These are phyloP conservation scores for Drosophila persimilis DNA, from an alignment of 1,140 invertebrate genomes.

Conservation along the genomic window DNA sequence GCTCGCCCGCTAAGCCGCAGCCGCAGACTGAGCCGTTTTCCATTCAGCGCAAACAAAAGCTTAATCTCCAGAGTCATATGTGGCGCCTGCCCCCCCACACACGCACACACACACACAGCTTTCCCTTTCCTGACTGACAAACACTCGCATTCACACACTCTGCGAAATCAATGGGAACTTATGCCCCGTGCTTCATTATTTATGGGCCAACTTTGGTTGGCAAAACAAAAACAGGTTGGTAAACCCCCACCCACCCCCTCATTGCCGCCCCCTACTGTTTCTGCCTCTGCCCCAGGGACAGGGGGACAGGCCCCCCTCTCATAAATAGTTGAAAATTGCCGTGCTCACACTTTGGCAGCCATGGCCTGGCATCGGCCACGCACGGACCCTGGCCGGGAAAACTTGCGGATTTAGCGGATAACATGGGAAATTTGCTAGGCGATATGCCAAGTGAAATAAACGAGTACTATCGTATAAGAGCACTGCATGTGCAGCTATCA, in stretches of 20 bases:
- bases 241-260: neutral
- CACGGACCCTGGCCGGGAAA: too few relatives aligned
- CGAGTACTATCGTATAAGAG: too few relatives aligned
- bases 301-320: conserved; percentile 24
- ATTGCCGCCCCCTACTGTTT: neutral
- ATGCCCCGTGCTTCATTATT: conserved; percentile 70
- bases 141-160: conserved; percentile 39
- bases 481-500: too few relatives aligned
- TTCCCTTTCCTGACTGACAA: conserved; percentile 8
- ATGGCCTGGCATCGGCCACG: neutral
- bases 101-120: conserved; percentile 9
- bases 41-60: conserved; percentile 71
- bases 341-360: conserved; percentile 56
- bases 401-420: too few relatives aligned
- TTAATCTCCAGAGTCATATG: conserved; percentile 80
- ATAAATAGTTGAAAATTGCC: conserved; percentile 73
- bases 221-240: conserved; percentile 47
- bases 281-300: conserved; percentile 3
- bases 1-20: conserved; percentile 61
- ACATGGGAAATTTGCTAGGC: too few relatives aligned
- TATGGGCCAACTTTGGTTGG: conserved; percentile 67
- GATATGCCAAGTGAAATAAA: too few relatives aligned
- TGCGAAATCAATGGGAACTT: conserved; percentile 73
- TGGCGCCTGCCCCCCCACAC: conserved; percentile 19
- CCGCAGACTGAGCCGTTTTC: conserved; percentile 57